Percentiles rank a stretch among this genome's conserved stretches.
Evolutionary conservation across 2,888 invertebrate species (phyloP).

Genomic region (Allacma fusca): DNA sequence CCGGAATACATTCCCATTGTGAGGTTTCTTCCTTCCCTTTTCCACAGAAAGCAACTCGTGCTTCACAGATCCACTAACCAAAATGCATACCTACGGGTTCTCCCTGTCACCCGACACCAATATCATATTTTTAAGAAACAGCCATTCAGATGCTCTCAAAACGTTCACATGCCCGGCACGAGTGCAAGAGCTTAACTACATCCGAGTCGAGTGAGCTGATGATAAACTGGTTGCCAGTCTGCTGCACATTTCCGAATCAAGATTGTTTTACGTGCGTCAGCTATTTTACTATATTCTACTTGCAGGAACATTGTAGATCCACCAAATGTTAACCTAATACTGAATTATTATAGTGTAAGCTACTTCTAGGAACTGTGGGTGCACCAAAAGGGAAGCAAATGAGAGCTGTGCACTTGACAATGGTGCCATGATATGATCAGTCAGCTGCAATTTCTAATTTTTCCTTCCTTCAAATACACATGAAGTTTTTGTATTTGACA

Average conservation of each 20-base stretch:
- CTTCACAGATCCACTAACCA: not conserved
- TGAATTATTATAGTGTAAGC: no score
- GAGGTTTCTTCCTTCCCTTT: slow-evolving; percentile 20
- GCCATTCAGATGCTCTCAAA: not conserved
- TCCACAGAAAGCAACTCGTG: slow-evolving; percentile 18
- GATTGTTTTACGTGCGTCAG: not conserved
- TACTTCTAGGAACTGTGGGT: not conserved
- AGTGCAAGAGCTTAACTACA: slow-evolving; percentile 23
- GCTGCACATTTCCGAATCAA: slow-evolving; percentile 9
- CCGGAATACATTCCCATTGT: slow-evolving; percentile 1
- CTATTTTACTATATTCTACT: not conserved
- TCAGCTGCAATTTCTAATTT: slow-evolving; percentile 39
- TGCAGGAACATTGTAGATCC: no score
- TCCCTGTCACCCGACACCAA: slow-evolving; percentile 29
- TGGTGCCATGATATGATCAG: slow-evolving; percentile 18
- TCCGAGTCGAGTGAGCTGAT: not conserved
- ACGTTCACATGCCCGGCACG: slow-evolving; percentile 31
- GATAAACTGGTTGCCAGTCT: slow-evolving; percentile 19
- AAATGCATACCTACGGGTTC: slow-evolving; percentile 27
- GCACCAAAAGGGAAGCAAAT: slow-evolving; percentile 1
- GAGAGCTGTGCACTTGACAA: not conserved
- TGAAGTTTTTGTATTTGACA: slow-evolving; percentile 19
- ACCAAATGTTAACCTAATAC: no score
- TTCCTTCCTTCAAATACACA: not conserved
- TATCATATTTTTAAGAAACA: slow-evolving; percentile 25